Conservation (phyloP, 2,797 vertebrate genomes). For the Spatula clypeata region DNA sequence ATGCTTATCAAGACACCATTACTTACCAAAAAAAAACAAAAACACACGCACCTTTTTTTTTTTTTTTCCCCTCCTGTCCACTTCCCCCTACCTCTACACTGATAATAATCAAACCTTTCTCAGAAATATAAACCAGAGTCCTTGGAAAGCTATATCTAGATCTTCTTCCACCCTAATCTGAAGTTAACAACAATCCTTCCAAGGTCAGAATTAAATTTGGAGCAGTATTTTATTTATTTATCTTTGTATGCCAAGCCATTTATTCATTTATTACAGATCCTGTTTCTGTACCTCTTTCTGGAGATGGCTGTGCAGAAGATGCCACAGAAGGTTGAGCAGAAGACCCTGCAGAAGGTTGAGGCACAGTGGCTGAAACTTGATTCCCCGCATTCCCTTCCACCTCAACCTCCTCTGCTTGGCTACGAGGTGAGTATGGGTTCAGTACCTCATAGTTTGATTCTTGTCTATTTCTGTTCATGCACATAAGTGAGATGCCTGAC, state of each 20-base stretch:
- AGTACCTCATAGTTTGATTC: conserved; percentile 85
- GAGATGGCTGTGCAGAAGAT: conserved; percentile 48
- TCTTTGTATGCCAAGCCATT: background rate
- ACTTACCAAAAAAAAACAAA: background rate
- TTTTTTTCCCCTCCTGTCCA: background rate
- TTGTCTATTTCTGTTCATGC: conserved; percentile 90
- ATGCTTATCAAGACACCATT: background rate
- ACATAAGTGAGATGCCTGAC: conserved; percentile 89
- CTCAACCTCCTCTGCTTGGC: conserved; percentile 68
- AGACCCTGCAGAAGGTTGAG: conserved; percentile 24
- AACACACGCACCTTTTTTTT: background rate
- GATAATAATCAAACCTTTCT: background rate
- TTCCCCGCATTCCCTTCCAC: conserved; percentile 76
- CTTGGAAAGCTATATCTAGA: background rate
- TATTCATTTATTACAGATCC: background rate
- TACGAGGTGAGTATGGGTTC: conserved; percentile 77
- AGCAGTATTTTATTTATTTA: background rate
- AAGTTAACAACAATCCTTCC: background rate
- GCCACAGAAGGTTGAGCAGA: background rate
- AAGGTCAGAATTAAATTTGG: background rate
- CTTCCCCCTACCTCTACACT: background rate
- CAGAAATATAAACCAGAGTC: background rate
- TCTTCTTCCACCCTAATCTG: background rate
- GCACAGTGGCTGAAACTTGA: conserved; percentile 49
- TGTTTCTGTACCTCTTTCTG: conserved; percentile 82